phyloP scores from a whole-genome alignment of 1,140 invertebrate genomes.

The Drosophila punjabiensis region DNA sequence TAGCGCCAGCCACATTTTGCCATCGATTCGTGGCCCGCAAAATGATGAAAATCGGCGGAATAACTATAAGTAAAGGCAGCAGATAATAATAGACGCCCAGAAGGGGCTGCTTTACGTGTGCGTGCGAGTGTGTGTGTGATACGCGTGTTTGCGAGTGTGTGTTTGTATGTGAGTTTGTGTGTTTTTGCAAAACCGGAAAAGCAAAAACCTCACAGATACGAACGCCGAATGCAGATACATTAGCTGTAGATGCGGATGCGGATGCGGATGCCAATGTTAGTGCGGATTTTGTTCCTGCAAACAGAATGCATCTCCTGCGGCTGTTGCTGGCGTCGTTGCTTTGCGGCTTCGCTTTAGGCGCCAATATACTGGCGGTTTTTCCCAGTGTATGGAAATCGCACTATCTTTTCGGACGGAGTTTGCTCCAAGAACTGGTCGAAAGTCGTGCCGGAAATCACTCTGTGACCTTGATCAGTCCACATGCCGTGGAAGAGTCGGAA shows the following conservation, averaged over 20 bases:
- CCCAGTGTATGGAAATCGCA: constrained; percentile 83
- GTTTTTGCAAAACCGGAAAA: constrained; percentile 60
- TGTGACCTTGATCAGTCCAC: constrained; percentile 80
- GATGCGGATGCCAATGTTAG: constrained; percentile 15
- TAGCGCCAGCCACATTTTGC: constrained; percentile 48
- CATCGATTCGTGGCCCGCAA: constrained; percentile 27
- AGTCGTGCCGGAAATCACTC: constrained; percentile 84
- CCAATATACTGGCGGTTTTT: constrained; percentile 76
- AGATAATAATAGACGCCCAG: constrained; percentile 68
- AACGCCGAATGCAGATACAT: constrained; percentile 37
- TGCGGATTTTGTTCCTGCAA: constrained; percentile 15
- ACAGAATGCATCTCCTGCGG: constrained; percentile 58
- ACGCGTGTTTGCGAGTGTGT: background rate
- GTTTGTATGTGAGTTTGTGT: constrained; percentile 24
- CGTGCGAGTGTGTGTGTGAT: background rate
- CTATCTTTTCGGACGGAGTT: constrained; percentile 70
- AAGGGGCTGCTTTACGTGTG: constrained; percentile 17
- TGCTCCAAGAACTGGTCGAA: constrained; percentile 85
- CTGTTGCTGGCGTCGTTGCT: constrained; percentile 52
- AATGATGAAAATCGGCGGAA: constrained; percentile 56
- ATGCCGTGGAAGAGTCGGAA: constrained; percentile 31
- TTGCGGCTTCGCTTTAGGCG: constrained; percentile 36
- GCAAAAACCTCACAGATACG: constrained; percentile 37
- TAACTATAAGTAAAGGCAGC: constrained; percentile 42
- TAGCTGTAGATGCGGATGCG: constrained; percentile 4